Evolutionary conservation across 2,888 invertebrate genomes (phyloP).

Genomic region (Hydrotaea cyrtoneurina): DNA sequence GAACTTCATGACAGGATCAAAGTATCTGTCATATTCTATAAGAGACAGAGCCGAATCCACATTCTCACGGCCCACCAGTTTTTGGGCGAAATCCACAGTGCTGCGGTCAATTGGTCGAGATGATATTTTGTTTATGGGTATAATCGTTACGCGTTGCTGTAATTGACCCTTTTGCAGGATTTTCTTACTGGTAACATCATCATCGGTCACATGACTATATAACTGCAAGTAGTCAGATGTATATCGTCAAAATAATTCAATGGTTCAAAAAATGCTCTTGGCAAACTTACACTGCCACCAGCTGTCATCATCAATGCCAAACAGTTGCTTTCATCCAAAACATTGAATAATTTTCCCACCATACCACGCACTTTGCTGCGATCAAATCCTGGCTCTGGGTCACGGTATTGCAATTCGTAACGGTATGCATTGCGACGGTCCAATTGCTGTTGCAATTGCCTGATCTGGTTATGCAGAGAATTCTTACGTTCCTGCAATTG

Average conservation of each 20-base stretch:
- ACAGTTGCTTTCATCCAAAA: slow-evolving; percentile 86
- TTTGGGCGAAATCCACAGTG: slow-evolving; percentile 86
- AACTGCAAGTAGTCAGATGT: slow-evolving; percentile 82
- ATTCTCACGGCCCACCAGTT: slow-evolving; percentile 89
- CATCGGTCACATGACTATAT: slow-evolving; percentile 94
- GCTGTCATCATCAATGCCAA: slow-evolving; percentile 93
- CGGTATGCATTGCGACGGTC: slow-evolving; percentile 76
- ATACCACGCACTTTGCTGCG: slow-evolving; percentile 87
- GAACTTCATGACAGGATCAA: slow-evolving; percentile 91
- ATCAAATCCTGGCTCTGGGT: slow-evolving; percentile 89
- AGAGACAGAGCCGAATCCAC: slow-evolving; percentile 91
- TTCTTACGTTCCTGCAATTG: slow-evolving; percentile 82
- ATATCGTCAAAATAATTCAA: slow-evolving; percentile 40
- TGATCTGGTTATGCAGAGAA: slow-evolving; percentile 82
- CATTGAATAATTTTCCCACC: slow-evolving; percentile 89
- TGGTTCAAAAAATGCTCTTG: background rate
- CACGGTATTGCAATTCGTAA: slow-evolving; percentile 86
- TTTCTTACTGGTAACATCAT: slow-evolving; percentile 90
- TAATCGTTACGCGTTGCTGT: slow-evolving; percentile 90
- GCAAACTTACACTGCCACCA: slow-evolving; percentile 87
- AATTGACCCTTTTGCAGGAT: slow-evolving; percentile 91
- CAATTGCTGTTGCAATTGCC: slow-evolving; percentile 80
- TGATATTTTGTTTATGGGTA: slow-evolving; percentile 94
- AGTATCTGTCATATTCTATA: slow-evolving; percentile 85
- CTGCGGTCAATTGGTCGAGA: slow-evolving; percentile 84